Evolutionary conservation across 1,140 invertebrate species (phyloP).

Genomic region (Halesus radiatus): DNA sequence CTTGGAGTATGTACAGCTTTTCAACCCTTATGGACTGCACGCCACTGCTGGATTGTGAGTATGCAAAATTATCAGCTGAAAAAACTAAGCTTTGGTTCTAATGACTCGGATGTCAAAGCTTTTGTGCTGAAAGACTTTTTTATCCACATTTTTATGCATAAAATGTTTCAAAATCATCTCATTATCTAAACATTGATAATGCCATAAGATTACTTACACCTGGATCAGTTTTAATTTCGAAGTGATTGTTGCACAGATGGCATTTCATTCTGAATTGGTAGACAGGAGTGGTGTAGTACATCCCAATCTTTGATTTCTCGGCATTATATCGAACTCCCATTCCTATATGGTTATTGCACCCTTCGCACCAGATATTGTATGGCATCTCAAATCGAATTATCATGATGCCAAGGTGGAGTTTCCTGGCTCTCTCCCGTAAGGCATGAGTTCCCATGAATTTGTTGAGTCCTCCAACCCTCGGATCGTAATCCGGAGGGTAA

Average conservation of each 20-base stretch:
- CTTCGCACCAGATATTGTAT: constrained; percentile 99
- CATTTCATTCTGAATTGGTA: constrained; percentile 99
- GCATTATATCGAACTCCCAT: constrained; percentile 99
- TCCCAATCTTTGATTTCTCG: constrained; percentile 98
- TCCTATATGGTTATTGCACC: constrained; percentile 98
- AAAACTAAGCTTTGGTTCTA: too few relatives aligned
- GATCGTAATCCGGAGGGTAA: constrained; percentile 99
- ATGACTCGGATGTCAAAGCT: too few relatives aligned
- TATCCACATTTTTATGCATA: too few relatives aligned
- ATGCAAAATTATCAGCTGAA: too few relatives aligned
- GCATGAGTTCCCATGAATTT: constrained; percentile 96
- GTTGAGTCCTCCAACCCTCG: constrained; percentile 92
- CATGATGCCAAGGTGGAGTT: constrained; percentile 95
- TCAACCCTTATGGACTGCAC: too few relatives aligned
- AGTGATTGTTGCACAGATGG: constrained; percentile 97
- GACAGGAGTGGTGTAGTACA: constrained; percentile 98
- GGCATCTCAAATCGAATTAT: constrained; percentile 99
- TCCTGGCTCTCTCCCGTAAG: constrained; percentile 92
- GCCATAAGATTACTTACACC: constrained; percentile 75
- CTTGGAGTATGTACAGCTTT: too few relatives aligned
- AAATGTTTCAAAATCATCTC: too few relatives aligned
- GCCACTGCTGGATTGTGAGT: too few relatives aligned
- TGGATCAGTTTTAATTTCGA: constrained; percentile 99
- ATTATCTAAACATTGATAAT: too few relatives aligned
- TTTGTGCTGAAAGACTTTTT: too few relatives aligned